Conservation (phyloP, 2,113 vertebrate genomes). For the Eonycteris spelaea region DNA sequence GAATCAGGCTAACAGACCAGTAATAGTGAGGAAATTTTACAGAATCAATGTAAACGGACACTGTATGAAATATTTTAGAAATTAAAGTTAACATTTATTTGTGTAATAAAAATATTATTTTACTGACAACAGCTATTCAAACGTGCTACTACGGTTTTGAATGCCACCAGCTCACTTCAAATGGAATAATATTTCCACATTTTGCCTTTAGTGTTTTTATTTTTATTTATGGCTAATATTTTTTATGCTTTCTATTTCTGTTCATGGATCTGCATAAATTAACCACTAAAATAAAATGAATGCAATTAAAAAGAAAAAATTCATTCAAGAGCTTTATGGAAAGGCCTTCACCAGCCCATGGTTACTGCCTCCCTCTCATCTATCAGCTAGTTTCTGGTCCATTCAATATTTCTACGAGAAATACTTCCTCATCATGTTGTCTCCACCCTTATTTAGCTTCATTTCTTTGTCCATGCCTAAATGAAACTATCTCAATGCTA, state of each 20-base stretch:
- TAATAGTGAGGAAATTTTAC: background rate
- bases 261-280: background rate
- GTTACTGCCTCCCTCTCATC: background rate
- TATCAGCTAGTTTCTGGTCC: background rate
- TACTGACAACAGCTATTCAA: background rate
- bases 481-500: background rate
- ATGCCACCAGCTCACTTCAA: background rate
- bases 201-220: conserved; percentile 25
- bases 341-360: background rate
- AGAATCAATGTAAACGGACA: background rate
- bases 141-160: background rate
- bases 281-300: conserved; percentile 32
- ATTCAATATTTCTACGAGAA: conserved; percentile 19
- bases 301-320: background rate
- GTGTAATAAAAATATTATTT: conserved; percentile 25
- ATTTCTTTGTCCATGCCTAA: background rate
- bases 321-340: background rate
- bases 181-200: conserved; percentile 17
- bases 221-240: background rate
- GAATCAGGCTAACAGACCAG: conserved; percentile 2
- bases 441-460: background rate
- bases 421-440: conserved; percentile 17
- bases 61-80: background rate
- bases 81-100: conserved; percentile 14
- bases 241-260: background rate